Percentiles rank a stretch among this genome's conserved stretches.
Conservation (phyloP, 2,113 vertebrate species). For the Phylloscopus trochilus region DNA sequence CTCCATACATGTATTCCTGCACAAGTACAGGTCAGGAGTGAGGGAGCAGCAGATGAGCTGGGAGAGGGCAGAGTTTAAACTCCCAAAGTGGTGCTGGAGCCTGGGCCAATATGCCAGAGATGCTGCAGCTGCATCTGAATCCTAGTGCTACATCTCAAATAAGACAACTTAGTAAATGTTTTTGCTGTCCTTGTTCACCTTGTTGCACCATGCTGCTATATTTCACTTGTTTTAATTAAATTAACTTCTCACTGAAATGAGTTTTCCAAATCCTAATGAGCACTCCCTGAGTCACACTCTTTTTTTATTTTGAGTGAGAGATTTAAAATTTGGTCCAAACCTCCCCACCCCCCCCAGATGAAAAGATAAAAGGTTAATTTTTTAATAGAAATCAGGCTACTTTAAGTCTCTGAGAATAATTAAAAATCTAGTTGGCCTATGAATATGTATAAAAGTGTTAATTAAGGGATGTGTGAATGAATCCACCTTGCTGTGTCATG, state of each 20-base stretch:
- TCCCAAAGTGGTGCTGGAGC: background rate
- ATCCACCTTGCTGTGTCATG: background rate
- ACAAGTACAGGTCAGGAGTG: background rate
- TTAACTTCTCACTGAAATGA: background rate
- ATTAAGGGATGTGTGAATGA: constrained; percentile 38
- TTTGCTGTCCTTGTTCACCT: background rate
- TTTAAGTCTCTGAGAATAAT: constrained; percentile 34
- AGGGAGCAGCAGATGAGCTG: background rate
- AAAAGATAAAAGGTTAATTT: constrained; percentile 11
- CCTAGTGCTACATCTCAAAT: background rate
- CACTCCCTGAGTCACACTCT: background rate
- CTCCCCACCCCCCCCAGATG: background rate
- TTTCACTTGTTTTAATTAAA: constrained; percentile 31
- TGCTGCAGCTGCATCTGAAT: background rate
- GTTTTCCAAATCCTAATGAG: constrained; percentile 6
- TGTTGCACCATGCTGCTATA: background rate
- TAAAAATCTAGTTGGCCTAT: constrained; percentile 44
- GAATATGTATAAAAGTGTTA: constrained; percentile 63
- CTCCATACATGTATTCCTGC: background rate
- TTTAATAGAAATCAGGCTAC: background rate
- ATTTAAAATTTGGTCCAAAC: background rate
- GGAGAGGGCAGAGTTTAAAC: background rate
- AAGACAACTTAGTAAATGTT: background rate
- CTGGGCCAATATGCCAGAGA: background rate
- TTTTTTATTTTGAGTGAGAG: background rate